Conservation (phyloP, 2,113 vertebrate species). For the Hirundichthys speculiger region DNA sequence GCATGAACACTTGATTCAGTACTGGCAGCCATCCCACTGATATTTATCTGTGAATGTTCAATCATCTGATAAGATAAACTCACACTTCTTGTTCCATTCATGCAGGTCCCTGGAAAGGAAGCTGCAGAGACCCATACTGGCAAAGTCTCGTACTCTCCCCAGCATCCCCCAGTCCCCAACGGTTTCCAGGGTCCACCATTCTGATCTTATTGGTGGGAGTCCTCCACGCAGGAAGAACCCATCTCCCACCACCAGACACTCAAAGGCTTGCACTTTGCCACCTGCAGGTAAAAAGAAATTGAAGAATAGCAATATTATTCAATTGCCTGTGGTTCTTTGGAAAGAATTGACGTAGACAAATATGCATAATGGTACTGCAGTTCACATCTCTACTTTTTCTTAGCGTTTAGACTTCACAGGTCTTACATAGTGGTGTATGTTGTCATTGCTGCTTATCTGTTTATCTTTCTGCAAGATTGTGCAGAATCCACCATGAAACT, state of each 20-base stretch:
- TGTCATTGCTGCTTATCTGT: too few species aligned
- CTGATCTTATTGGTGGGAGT: constrained; percentile 69
- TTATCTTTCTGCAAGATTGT: too few species aligned
- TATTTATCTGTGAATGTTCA: not conserved
- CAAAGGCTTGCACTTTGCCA: constrained; percentile 86
- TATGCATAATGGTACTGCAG: too few species aligned
- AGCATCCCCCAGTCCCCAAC: constrained; percentile 92
- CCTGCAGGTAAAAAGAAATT: constrained; percentile 79
- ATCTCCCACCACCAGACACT: constrained; percentile 45
- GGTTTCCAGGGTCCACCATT: constrained; percentile 81
- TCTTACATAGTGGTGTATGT: too few species aligned
- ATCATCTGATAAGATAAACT: too few species aligned
- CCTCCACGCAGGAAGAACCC: constrained; percentile 76
- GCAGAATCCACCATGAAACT: too few species aligned
- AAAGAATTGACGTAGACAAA: too few species aligned
- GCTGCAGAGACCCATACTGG: constrained; percentile 86
- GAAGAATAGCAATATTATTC: too few species aligned
- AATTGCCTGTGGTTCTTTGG: too few species aligned
- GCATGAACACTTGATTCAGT: not conserved
- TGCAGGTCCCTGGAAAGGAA: constrained; percentile 89
- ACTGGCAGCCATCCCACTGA: not conserved
- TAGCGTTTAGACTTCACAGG: too few species aligned
- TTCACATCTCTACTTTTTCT: too few species aligned
- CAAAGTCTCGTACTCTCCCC: constrained; percentile 88
- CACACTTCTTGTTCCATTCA: not conserved